Conservation (phyloP, 2,113 vertebrate genomes). For the Rhegmatorhina hoffmannsi region DNA sequence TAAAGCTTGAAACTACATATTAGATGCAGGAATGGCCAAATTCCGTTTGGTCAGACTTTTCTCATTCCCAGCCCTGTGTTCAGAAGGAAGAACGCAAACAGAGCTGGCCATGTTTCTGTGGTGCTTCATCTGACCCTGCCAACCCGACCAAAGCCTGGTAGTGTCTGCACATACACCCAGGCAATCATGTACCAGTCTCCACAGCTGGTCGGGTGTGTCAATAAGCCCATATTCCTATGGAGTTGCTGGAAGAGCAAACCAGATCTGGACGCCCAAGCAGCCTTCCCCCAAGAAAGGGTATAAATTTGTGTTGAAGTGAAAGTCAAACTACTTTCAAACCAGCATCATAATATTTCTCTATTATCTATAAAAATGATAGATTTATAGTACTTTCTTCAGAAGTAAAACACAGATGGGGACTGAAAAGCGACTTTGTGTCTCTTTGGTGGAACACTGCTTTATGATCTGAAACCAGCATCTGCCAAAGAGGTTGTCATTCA, state of each 20-base stretch:
- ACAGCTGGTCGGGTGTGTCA: accelerated
- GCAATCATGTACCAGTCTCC: neutral
- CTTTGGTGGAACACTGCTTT: neutral
- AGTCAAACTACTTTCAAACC: neutral
- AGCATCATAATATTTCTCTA: neutral
- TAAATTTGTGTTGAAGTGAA: neutral
- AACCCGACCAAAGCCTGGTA: neutral
- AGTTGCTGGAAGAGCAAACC: neutral
- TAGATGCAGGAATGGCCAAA: neutral
- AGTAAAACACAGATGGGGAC: neutral
- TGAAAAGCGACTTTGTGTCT: neutral
- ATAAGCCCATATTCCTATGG: accelerated
- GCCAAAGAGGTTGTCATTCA: neutral
- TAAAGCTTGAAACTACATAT: constrained; percentile 19
- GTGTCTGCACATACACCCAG: neutral
- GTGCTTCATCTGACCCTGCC: neutral
- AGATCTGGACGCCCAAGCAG: neutral
- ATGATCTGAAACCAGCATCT: neutral
- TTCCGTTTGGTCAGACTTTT: neutral
- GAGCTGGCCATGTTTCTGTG: accelerated
- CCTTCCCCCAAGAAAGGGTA: neutral
- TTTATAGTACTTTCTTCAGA: neutral
- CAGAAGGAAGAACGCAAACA: neutral
- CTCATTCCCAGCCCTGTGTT: neutral
- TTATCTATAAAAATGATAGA: neutral